A percentile compares a stretch with the other conserved stretches of the same genome.
Evolutionary conservation across 2,888 invertebrate genomes (phyloP).

Genomic region (Patella pellucida): DNA sequence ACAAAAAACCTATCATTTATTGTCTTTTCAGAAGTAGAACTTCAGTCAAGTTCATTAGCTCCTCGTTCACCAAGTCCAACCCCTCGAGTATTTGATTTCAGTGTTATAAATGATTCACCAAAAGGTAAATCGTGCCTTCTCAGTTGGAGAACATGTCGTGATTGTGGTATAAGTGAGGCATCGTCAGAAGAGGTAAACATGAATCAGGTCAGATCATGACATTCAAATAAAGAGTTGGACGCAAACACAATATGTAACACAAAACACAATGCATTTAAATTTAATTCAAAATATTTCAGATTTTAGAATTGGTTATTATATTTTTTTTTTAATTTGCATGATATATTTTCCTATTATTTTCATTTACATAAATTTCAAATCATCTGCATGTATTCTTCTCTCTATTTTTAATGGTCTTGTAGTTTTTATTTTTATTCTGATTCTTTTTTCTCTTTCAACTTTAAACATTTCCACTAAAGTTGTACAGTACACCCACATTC

Average conservation of each 20-base stretch:
- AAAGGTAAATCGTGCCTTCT: constrained; percentile 61
- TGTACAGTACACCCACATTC: too few species aligned
- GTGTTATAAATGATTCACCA: constrained; percentile 54
- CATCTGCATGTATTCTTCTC: too few species aligned
- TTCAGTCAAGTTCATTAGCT: constrained; percentile 50
- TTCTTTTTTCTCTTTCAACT: too few species aligned
- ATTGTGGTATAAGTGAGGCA: constrained; percentile 61
- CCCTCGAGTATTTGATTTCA: constrained; percentile 60
- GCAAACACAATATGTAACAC: neutral
- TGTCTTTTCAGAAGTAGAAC: constrained; percentile 39
- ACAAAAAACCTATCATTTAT: neutral
- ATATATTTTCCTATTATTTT: neutral
- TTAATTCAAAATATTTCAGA: too few species aligned
- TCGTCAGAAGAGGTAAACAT: constrained; percentile 60
- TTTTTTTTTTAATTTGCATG: neutral
- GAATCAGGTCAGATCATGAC: neutral
- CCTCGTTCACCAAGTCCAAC: constrained; percentile 45
- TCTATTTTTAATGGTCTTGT: too few species aligned
- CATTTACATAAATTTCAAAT: too few species aligned
- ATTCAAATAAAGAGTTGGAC: neutral
- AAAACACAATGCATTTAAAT: too few species aligned
- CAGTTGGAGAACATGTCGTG: constrained; percentile 65
- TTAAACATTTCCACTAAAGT: too few species aligned
- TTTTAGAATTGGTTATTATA: neutral
- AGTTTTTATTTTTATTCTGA: too few species aligned